Percentiles rank a stretch among this genome's conserved stretches.
phyloP scores from a whole-genome alignment of 2,888 invertebrate genomes.

The Carpatolechia fugitivella region DNA sequence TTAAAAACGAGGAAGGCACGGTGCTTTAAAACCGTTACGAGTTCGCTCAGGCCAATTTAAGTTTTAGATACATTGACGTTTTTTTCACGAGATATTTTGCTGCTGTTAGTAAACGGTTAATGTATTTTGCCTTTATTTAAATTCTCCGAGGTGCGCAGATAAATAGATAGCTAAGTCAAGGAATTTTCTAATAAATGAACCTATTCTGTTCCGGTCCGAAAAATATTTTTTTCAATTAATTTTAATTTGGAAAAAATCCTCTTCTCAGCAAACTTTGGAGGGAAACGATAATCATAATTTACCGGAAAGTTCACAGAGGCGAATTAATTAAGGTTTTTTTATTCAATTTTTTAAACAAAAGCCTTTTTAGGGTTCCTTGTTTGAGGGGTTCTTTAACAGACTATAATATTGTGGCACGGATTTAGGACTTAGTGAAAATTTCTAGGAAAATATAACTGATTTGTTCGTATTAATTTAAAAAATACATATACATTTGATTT shows the following conservation, averaged over 20 bases:
- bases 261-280: conserved; percentile 46
- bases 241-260: conserved; percentile 38
- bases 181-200: conserved; percentile 24
- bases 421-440: no score
- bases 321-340: conserved; percentile 73
- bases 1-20: not conserved
- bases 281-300: conserved; percentile 61
- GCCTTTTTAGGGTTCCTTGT: conserved; percentile 29
- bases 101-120: no score
- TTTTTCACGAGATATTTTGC: no score
- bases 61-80: no score
- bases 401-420: no score
- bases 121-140: no score
- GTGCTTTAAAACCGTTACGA: not conserved
- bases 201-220: conserved; percentile 28
- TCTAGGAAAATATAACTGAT: no score
- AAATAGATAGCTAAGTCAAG: conserved; percentile 13
- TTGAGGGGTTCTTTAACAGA: not conserved
- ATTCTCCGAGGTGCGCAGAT: no score
- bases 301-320: conserved; percentile 53
- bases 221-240: conserved; percentile 33
- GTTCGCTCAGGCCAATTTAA: no score
- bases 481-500: no score
- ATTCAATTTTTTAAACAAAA: conserved; percentile 61
- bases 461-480: no score